These are phyloP conservation scores for Perdix hodgsoniae DNA, from an alignment of 2,797 vertebrate genomes.

Conservation along the genomic window DNA sequence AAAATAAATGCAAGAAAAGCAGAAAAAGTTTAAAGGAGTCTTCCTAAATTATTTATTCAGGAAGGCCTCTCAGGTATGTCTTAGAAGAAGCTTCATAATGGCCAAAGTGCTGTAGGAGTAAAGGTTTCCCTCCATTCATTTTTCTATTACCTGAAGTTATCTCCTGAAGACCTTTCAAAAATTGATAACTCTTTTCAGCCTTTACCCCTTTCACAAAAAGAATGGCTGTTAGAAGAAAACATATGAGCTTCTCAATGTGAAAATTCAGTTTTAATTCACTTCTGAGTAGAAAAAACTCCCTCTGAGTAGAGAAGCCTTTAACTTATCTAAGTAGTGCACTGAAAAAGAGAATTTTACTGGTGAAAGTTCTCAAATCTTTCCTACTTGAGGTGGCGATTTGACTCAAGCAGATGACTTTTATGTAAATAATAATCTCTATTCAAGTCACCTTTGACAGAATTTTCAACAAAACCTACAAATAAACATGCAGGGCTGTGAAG, in stretches of 20 bases:
- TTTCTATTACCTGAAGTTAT: not conserved
- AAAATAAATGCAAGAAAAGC: constrained; percentile 15
- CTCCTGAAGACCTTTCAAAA: not conserved
- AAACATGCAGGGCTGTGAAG: not conserved
- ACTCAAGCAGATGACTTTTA: not conserved
- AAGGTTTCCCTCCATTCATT: not conserved
- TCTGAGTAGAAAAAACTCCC: not conserved
- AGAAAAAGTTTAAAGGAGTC: not conserved
- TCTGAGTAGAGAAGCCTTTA: not conserved
- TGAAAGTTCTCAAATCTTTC: not conserved
- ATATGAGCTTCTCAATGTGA: not conserved
- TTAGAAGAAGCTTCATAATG: not conserved
- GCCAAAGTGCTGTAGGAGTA: not conserved
- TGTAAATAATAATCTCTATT: not conserved
- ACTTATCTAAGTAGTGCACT: not conserved
- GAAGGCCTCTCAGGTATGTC: not conserved
- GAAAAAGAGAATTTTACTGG: not conserved
- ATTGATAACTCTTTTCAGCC: not conserved
- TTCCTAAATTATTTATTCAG: not conserved
- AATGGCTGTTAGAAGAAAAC: not conserved
- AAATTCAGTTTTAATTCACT: not conserved
- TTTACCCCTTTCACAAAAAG: not conserved
- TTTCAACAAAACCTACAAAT: not conserved
- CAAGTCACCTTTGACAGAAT: not conserved
- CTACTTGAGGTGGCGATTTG: not conserved